Conservation (phyloP, 2,113 vertebrate genomes). For the Damaliscus lunatus region DNA sequence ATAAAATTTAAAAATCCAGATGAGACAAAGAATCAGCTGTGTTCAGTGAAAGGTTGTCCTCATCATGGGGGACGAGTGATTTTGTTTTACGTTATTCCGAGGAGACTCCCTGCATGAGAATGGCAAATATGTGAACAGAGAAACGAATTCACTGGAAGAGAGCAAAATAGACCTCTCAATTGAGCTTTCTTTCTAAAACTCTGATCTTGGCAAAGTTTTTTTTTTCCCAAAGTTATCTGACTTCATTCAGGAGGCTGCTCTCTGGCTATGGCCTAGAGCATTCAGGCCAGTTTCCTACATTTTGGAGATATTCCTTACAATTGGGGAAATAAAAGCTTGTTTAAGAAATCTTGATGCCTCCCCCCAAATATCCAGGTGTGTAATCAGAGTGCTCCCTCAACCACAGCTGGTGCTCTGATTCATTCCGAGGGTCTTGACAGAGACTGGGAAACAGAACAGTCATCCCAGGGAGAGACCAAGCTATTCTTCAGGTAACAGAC, state of each 20-base stretch:
- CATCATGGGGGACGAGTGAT: no score
- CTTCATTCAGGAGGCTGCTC: background rate
- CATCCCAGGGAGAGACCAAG: background rate
- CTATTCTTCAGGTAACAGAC: background rate
- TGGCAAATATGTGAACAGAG: background rate
- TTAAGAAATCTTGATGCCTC: background rate
- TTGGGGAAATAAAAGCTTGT: background rate
- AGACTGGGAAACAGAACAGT: background rate
- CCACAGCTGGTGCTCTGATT: background rate
- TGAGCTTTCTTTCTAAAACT: background rate
- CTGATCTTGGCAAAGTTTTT: background rate
- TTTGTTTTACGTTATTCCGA: background rate
- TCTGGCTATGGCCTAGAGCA: background rate
- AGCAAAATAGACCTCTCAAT: background rate
- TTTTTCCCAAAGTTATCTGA: background rate
- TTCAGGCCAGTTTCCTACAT: background rate
- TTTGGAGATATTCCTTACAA: background rate
- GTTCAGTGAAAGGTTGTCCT: no score
- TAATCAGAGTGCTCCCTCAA: background rate
- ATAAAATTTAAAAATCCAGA: no score
- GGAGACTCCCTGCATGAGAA: background rate
- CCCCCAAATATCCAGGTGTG: background rate
- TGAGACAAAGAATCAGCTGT: no score
- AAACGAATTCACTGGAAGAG: slow-evolving; percentile 4
- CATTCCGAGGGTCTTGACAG: background rate